Percentiles rank a stretch among this genome's conserved stretches.
These are phyloP conservation scores for Loripinus fragilis DNA, from an alignment of 2,888 invertebrate genomes.

Conservation along the genomic window DNA sequence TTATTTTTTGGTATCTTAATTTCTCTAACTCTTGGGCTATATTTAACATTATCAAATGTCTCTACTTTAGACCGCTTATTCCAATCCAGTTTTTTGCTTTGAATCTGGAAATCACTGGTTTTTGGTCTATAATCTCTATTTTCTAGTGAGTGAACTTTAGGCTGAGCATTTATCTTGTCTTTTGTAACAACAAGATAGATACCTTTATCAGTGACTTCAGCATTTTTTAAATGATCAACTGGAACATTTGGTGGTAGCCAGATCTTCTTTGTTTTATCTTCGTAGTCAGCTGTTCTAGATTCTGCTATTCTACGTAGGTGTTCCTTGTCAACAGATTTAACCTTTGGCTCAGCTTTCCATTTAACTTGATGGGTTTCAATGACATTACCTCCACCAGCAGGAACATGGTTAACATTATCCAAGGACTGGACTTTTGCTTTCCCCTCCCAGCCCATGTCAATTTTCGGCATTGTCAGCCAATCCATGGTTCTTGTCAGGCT, in stretches of 20 bases:
- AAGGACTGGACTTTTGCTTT: constrained; percentile 91
- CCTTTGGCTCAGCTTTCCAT: constrained; percentile 68
- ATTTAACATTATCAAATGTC: constrained; percentile 54
- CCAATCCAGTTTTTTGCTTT: constrained; percentile 40
- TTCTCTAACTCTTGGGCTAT: constrained; percentile 56
- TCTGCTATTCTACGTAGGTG: constrained; percentile 40
- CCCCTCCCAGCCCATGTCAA: constrained; percentile 69
- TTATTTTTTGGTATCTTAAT: constrained; percentile 62
- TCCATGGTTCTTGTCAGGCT: constrained; percentile 43
- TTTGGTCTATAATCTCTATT: constrained; percentile 65
- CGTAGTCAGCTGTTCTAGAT: constrained; percentile 34
- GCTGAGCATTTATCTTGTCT: constrained; percentile 47
- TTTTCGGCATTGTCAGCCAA: constrained; percentile 64
- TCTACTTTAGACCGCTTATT: constrained; percentile 66
- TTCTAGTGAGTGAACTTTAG: constrained; percentile 67
- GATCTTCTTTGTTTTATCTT: constrained; percentile 51
- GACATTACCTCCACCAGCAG: constrained; percentile 85
- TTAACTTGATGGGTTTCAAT: constrained; percentile 59
- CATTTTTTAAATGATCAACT: constrained; percentile 70
- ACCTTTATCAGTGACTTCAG: constrained; percentile 61
- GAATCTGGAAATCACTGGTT: constrained; percentile 63
- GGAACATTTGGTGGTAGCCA: constrained; percentile 51
- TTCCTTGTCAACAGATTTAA: constrained; percentile 65
- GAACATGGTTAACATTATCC: constrained; percentile 91
- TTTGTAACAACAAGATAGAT: constrained; percentile 53